Evolutionary conservation across 2,888 invertebrate genomes (phyloP), one percentile per base, ranked within the genome.

Genomic region (Ischnus inquisitorius): DNA sequence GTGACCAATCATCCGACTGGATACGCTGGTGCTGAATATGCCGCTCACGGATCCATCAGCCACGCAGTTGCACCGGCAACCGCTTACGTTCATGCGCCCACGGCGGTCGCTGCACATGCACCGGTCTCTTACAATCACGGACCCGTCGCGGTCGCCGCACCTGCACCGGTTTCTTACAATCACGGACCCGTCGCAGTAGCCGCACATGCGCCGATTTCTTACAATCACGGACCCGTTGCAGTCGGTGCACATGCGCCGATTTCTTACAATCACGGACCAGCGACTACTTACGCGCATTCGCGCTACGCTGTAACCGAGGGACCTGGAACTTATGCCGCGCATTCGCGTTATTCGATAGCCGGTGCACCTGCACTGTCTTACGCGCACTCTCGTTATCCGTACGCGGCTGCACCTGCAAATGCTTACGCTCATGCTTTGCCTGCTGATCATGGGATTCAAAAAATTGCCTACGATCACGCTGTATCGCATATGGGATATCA

Each of bases 271-370:
- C 84, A 81, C 71, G 77, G 68, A 14, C 46, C 84, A 0, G 41
- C 78, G 8, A 72, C 74, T 14, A 65, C 57, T 69, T 84, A 84
- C 48, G 77, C 80, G 19, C 84, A 84, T 48, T 78, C 84, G 51
- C 81, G 74, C 64, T 84, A 84, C 78, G 84, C 84, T 14, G 84
- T 84, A 14, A 75, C 69, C 78, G 84, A 84, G 54, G 84, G 84
- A 10, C 84, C 84, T 10, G 22, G 48, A 25, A 69, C 48, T 65
- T 84, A 84, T 57, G 78, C 69, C 22, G 81, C 69, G 14, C 81
- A 84, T 22, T 81, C 84, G 16, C 81, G 84, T n/a, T 84, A 84
- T 57, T 54, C 81, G 10, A 69, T 81, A n/a, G 78, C 34, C 46
- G 39, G 51, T n/a, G 72, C 78, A 22, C 81, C 84, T 54, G 65